Base-by-base conservation (phyloP, 2,888 invertebrate species). In the Liposcelis brunnea region DNA sequence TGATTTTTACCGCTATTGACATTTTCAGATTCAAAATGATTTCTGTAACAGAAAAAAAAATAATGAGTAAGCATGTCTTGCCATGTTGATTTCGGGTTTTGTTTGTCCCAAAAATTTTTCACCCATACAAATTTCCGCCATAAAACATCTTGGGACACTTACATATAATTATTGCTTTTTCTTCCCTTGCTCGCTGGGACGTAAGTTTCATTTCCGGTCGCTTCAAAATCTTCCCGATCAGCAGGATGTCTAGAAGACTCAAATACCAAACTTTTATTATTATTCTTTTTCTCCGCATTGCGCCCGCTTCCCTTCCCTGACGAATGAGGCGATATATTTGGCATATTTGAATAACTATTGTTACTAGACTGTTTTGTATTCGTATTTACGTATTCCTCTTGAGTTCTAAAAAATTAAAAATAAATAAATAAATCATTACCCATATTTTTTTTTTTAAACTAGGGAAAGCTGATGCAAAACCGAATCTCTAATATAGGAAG, bases 161-260 rank as follows among this genome's bases (percentile, higher is more conserved):
- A 59, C 58, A 56, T 51, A 48, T 57, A 57, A 38, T 53, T 52
- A 21, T 54, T 55, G 48, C 58, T 61, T 40, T 58, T 59, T 40
- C 55, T 49, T 42, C 54, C 55, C 33, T 55, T 56, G 21, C 48
- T 64, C 2, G 62, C 60, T 38, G 71, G 63, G 48, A 69, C 61
- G 51, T 71, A 71, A 21, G 61, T 68, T 52, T 74, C 74, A 54
- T 75, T 79, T 52, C 80, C 80, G 21, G 74, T 76, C 26, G 73
- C 72, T 56, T 80, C 80, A 59, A 76, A 74, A 61, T 81, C 80
- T 55, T 81, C 81, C 56, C 76, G 70, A 52, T 81, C 81, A 50
- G 78, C 74, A 46, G 77, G 77, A 66, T 74, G 77, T 55, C 77
- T 63, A 49, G 77, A 74, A 47, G 78, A 74, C 62, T 80, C 80